These are phyloP conservation scores for Panagrolaimus sp. DNA, from an alignment of 1,140 invertebrate species.

Conservation along the genomic window DNA sequence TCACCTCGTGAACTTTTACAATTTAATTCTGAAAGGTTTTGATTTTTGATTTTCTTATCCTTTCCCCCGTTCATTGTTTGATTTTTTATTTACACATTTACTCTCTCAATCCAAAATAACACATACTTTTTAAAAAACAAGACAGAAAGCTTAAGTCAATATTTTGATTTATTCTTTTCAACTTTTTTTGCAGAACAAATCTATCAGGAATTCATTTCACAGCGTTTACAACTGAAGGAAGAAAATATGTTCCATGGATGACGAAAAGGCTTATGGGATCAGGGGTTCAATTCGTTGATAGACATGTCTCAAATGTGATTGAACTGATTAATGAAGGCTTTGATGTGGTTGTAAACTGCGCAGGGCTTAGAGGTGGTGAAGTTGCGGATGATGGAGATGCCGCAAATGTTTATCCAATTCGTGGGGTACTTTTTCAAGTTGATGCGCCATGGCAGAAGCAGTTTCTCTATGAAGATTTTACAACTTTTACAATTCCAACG, in stretches of 20 bases:
- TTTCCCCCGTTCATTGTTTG: too few relatives aligned
- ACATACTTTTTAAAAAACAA: too few relatives aligned
- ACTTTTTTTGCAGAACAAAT: slow-evolving; percentile 20
- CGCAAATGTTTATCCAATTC: slow-evolving; percentile 38
- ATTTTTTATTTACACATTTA: too few relatives aligned
- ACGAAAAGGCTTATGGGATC: slow-evolving; percentile 26
- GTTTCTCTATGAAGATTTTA: slow-evolving; percentile 51
- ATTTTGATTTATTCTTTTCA: too few relatives aligned
- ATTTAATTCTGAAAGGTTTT: slow-evolving; percentile 12
- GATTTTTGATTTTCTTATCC: too few relatives aligned
- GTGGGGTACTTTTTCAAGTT: slow-evolving; percentile 46
- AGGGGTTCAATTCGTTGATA: slow-evolving; percentile 35
- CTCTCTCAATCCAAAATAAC: too few relatives aligned
- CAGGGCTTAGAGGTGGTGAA: slow-evolving; percentile 16
- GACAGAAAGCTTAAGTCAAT: too few relatives aligned
- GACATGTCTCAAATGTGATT: neutral
- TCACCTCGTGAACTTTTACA: slow-evolving; percentile 33
- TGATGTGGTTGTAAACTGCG: slow-evolving; percentile 23
- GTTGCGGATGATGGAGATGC: slow-evolving; percentile 40
- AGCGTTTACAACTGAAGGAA: slow-evolving; percentile 50
- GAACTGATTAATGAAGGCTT: slow-evolving; percentile 37
- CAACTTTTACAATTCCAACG: slow-evolving; percentile 53
- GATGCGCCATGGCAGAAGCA: slow-evolving; percentile 28
- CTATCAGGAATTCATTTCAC: slow-evolving; percentile 48
- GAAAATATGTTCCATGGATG: slow-evolving; percentile 49